A percentile compares a stretch with the other conserved stretches of the same genome.
Conservation (phyloP, 2,113 vertebrate species). For the Empidonax traillii region DNA sequence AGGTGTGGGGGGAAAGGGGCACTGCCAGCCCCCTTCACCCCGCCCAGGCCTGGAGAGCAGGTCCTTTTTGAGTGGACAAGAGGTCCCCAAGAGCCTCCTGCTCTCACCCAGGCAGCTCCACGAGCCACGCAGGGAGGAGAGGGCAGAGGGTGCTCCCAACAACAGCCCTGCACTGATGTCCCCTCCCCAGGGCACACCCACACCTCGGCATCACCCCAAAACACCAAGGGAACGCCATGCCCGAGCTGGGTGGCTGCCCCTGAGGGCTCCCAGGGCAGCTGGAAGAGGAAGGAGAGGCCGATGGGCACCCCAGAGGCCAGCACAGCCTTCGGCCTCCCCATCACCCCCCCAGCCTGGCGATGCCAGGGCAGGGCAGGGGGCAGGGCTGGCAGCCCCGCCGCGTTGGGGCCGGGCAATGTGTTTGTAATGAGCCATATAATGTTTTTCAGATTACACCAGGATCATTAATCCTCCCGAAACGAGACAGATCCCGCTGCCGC, state of each 20-base stretch:
- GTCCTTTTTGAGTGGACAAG: too few species aligned
- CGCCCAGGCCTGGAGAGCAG: background rate
- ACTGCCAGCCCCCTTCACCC: background rate
- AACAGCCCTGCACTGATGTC: fast-evolving
- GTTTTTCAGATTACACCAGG: slow-evolving; percentile 15
- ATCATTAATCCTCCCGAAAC: slow-evolving; percentile 57
- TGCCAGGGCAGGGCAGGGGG: background rate
- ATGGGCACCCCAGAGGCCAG: fast-evolving
- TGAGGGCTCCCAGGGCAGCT: fast-evolving
- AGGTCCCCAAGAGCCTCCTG: background rate
- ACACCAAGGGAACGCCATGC: fast-evolving
- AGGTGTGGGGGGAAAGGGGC: background rate
- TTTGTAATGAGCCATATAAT: slow-evolving; percentile 51
- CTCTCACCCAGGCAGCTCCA: fast-evolving
- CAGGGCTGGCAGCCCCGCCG: background rate
- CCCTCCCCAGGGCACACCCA: background rate
- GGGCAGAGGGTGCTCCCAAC: background rate
- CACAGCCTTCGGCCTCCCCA: background rate
- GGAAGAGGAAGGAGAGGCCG: background rate
- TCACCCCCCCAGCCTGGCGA: background rate
- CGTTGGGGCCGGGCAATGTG: slow-evolving; percentile 40
- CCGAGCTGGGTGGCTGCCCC: background rate
- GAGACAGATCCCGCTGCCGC: slow-evolving; percentile 37
- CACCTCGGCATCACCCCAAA: background rate
- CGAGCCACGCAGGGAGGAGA: fast-evolving